phyloP scores from a whole-genome alignment of 1,140 invertebrate species.

The Drosophila nikananu region DNA sequence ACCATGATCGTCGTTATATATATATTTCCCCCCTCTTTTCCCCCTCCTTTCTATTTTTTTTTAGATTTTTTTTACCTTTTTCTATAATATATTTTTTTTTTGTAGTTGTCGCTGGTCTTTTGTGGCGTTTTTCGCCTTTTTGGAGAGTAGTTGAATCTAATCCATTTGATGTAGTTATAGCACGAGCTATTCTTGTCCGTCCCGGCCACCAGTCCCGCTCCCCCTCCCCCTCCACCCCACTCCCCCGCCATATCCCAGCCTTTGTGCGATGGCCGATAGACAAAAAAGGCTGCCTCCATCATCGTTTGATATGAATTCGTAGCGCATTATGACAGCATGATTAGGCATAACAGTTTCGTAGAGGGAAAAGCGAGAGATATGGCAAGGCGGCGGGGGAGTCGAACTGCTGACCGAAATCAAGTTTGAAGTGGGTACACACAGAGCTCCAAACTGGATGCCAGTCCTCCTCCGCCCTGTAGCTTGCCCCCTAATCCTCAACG shows the following conservation, averaged over 20 bases:
- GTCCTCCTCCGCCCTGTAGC: not conserved
- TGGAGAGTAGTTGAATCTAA: constrained; percentile 83
- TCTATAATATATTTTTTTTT: not conserved
- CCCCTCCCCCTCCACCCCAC: not conserved
- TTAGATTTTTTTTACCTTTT: not conserved
- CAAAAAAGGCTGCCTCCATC: constrained; percentile 79
- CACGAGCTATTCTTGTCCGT: constrained; percentile 82
- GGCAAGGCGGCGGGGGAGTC: constrained; percentile 69
- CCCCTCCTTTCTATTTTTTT: not conserved
- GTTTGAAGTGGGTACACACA: constrained; percentile 72
- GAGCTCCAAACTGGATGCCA: constrained; percentile 57
- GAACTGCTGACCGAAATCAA: constrained; percentile 70
- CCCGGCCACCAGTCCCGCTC: constrained; percentile 4
- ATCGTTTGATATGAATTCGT: constrained; percentile 84
- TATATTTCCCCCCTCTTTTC: not conserved
- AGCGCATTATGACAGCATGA: constrained; percentile 85
- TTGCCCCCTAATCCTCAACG: constrained; percentile 4
- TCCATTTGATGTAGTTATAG: constrained; percentile 84
- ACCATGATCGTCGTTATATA: constrained; percentile 41
- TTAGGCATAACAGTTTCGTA: constrained; percentile 85
- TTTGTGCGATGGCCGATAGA: constrained; percentile 62
- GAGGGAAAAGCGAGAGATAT: not conserved
- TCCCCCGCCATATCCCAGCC: not conserved
- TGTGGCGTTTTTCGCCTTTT: constrained; percentile 79
- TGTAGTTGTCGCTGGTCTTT: constrained; percentile 59